Conservation (phyloP, 2,797 vertebrate genomes). For the Eidolon dupreanum region DNA sequence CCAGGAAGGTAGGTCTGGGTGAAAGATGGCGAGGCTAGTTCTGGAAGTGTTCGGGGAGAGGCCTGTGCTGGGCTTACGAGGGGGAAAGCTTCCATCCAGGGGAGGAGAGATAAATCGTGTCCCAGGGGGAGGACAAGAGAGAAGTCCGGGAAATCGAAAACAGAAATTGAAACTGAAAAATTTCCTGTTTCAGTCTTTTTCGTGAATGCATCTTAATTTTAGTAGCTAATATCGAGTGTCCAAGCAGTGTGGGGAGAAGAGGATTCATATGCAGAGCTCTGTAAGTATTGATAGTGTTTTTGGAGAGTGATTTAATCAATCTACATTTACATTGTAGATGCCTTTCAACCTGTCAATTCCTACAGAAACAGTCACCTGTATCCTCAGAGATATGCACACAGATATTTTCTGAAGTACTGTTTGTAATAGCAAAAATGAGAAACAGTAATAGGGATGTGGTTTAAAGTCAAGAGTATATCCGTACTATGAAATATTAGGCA, state of each 20-base stretch:
- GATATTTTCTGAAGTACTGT: not conserved
- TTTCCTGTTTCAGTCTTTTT: not conserved
- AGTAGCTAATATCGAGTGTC: not conserved
- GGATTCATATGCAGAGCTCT: not conserved
- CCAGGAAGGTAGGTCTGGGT: not conserved
- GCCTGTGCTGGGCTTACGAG: not conserved
- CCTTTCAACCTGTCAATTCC: not conserved
- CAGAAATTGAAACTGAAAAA: not conserved
- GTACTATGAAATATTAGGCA: not conserved
- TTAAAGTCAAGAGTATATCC: not conserved
- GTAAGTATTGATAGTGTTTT: not conserved
- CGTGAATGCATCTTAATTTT: not conserved
- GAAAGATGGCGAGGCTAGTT: not conserved
- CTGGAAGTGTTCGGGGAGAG: not conserved
- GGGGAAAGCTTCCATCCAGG: not conserved
- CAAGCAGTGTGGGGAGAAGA: not conserved
- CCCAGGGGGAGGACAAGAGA: not conserved
- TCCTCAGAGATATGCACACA: not conserved
- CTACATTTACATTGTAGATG: not conserved
- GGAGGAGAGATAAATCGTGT: not conserved
- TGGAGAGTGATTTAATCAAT: not conserved
- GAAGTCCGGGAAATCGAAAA: not conserved
- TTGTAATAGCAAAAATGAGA: not conserved
- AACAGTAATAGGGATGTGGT: not conserved
- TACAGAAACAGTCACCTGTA: not conserved